Conservation (phyloP, 2,797 vertebrate genomes). For the Phataginus tetradactyla region DNA sequence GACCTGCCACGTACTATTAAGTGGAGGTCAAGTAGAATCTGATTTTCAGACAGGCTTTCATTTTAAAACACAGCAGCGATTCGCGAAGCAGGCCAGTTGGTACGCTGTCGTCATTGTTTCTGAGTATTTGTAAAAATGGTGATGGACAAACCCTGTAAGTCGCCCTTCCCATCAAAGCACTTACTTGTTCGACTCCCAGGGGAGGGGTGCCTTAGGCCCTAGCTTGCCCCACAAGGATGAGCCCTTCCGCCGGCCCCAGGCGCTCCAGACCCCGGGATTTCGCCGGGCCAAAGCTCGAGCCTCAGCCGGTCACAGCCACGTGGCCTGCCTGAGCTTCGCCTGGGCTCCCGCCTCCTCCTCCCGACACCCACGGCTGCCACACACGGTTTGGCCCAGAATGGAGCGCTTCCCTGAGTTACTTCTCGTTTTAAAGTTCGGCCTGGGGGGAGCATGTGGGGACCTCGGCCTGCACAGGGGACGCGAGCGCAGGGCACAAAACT, state of each 20-base stretch:
- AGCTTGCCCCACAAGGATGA: not conserved
- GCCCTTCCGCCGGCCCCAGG: not conserved
- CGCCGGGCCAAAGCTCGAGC: not conserved
- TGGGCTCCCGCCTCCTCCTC: conserved; percentile 39
- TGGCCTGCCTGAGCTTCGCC: conserved; percentile 16
- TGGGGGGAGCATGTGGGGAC: not conserved
- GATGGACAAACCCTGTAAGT: not conserved
- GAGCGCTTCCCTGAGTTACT: not conserved
- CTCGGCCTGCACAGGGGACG: not conserved
- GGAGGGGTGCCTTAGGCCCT: not conserved
- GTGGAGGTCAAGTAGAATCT: conserved; percentile 51
- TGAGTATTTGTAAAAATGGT: not conserved
- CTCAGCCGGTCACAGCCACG: conserved; percentile 51
- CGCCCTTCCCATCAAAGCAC: not conserved
- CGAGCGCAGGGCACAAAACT: not conserved
- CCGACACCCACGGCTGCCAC: not conserved
- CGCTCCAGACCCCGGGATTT: not conserved
- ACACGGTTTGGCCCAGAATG: not conserved
- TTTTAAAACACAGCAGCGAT: conserved; percentile 41
- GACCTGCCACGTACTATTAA: not conserved
- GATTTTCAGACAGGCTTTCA: conserved; percentile 49
- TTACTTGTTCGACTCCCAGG: not conserved
- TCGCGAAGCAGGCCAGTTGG: not conserved
- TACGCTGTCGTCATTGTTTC: conserved; percentile 40
- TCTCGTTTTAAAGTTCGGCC: not conserved